phyloP scores from a whole-genome alignment of 30 jellyfish, hydroid and myxozoan species.

The Nemopilema nomurai region DNA sequence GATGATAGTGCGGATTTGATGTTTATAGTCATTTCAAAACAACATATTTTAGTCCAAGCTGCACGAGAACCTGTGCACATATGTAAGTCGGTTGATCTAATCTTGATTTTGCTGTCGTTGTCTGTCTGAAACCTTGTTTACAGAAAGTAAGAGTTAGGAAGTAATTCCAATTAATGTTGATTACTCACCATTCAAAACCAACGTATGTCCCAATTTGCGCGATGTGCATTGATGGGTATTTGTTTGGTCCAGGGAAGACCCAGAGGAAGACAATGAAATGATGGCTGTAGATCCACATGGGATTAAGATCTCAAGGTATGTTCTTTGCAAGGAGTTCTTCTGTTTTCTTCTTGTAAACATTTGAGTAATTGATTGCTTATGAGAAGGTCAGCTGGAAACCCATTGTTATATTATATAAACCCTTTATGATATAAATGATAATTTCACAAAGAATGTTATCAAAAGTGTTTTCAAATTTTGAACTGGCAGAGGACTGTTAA shows the following conservation, averaged over 20 bases:
- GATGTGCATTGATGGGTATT: neutral
- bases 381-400: neutral
- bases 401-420: no score
- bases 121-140: no score
- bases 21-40: no score
- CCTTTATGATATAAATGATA: no score
- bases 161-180: no score
- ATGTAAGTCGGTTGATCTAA: neutral
- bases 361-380: neutral
- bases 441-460: no score
- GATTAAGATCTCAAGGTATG: slow-evolving; percentile 53
- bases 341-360: neutral
- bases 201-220: neutral
- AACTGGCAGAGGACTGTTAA: no score
- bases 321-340: neutral
- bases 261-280: slow-evolving; percentile 64
- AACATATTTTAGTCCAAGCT: neutral
- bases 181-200: no score
- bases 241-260: slow-evolving; percentile 41
- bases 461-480: no score
- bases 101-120: neutral
- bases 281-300: slow-evolving; percentile 62
- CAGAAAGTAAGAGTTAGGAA: no score
- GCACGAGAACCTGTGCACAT: neutral
- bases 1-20: no score